Conservation (phyloP, 2,888 invertebrate species). For the Craniophora ligustri region DNA sequence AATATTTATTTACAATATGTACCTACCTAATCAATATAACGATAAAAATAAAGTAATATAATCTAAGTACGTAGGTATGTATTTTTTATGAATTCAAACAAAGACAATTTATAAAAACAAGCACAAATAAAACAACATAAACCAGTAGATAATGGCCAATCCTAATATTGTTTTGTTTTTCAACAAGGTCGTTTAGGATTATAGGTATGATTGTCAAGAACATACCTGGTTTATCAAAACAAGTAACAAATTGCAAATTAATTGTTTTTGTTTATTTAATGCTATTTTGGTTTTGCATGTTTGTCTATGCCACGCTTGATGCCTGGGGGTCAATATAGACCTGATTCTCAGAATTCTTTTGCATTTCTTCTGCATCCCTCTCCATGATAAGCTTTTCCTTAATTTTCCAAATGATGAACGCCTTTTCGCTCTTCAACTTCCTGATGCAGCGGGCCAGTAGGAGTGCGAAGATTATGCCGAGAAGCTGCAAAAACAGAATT, state of each 20-base stretch:
- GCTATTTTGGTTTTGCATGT: neutral
- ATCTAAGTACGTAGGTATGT: neutral
- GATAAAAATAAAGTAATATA: no score
- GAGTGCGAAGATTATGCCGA: conserved; percentile 96
- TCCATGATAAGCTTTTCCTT: conserved; percentile 86
- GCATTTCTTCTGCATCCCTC: conserved; percentile 63
- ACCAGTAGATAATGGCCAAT: no score
- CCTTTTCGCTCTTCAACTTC: conserved; percentile 91
- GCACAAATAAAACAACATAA: no score
- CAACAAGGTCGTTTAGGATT: no score
- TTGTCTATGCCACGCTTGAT: conserved; percentile 45
- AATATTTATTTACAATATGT: neutral
- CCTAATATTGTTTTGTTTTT: no score
- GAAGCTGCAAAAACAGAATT: conserved; percentile 86
- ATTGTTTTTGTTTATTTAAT: neutral
- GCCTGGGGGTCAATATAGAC: conserved; percentile 65
- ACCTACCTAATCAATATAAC: neutral
- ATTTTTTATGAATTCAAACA: neutral
- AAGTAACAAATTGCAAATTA: neutral
- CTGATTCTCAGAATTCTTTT: conserved; percentile 53
- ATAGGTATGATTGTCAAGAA: no score
- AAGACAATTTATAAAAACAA: no score
- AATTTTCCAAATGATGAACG: conserved; percentile 90
- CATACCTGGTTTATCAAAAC: no score
- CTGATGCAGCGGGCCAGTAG: conserved; percentile 95